Percentiles rank a stretch among this genome's conserved stretches.
phyloP scores from a whole-genome alignment of 2,888 invertebrate species.

The Endotricha flammealis region DNA sequence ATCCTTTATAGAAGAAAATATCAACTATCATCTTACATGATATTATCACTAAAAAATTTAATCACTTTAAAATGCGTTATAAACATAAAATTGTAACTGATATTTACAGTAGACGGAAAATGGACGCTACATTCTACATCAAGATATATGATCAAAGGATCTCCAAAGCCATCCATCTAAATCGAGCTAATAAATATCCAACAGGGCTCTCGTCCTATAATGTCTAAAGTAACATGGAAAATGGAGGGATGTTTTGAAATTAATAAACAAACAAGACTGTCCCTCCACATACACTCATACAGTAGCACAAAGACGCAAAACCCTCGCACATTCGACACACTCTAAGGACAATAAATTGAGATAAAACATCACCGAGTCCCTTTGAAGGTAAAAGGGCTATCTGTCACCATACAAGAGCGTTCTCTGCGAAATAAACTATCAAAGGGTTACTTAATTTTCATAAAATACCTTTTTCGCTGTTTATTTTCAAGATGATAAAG shows the following conservation, averaged over 20 bases:
- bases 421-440: slow-evolving; percentile 16
- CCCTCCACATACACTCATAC: neutral
- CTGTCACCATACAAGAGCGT: slow-evolving; percentile 18
- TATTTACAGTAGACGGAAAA: too few species aligned
- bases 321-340: slow-evolving; percentile 13
- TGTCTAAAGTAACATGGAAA: neutral
- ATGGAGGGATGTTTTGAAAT: neutral
- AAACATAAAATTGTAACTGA: too few species aligned
- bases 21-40: too few species aligned
- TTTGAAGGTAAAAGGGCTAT: slow-evolving; percentile 18
- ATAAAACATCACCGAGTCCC: slow-evolving; percentile 21
- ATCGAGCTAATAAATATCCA: too few species aligned
- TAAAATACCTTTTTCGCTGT: neutral
- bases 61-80: too few species aligned
- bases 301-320: neutral
- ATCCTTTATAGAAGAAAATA: too few species aligned
- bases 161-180: too few species aligned
- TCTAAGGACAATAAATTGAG: slow-evolving; percentile 19
- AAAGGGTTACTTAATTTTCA: neutral
- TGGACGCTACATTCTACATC: too few species aligned
- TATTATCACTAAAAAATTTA: too few species aligned
- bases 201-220: neutral
- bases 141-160: too few species aligned
- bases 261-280: neutral
- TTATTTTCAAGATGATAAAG: neutral